Conservation (phyloP, 2,888 invertebrate species). For the Thera britannica region DNA sequence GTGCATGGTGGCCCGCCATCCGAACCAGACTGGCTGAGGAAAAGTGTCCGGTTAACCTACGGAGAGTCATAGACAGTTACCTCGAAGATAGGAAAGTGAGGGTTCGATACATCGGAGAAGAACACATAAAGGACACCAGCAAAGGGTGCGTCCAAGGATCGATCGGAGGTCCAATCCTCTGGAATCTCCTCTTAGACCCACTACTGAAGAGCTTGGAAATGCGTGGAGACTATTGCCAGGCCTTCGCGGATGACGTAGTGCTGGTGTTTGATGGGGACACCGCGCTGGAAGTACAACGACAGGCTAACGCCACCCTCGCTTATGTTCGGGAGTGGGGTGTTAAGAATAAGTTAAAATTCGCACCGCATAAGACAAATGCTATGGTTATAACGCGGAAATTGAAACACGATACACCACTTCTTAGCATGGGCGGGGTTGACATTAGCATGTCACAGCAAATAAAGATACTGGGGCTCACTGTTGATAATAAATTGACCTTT, state of each 20-base stretch:
- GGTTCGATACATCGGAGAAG: not conserved
- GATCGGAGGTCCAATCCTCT: not conserved
- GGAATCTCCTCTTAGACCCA: not conserved
- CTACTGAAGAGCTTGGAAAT: too few species aligned
- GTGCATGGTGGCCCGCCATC: not conserved
- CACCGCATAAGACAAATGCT: not conserved
- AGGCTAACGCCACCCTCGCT: too few species aligned
- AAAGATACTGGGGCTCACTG: not conserved
- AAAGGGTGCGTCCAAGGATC: conserved; percentile 2
- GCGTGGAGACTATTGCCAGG: too few species aligned
- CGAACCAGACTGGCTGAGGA: not conserved
- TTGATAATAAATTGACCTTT: conserved; percentile 18
- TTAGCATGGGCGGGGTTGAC: not conserved
- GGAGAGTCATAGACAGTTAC: not conserved
- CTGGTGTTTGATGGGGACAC: too few species aligned
- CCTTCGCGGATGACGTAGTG: too few species aligned
- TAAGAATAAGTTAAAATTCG: not conserved
- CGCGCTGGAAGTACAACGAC: too few species aligned
- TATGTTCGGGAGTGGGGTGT: too few species aligned
- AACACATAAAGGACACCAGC: not conserved
- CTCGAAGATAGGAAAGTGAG: not conserved
- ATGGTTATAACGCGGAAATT: not conserved
- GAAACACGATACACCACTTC: not conserved
- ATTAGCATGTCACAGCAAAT: too few species aligned
- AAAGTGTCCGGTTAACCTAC: not conserved